These are phyloP conservation scores for Acheta domesticus DNA, from an alignment of 2,888 invertebrate genomes.

Conservation along the genomic window DNA sequence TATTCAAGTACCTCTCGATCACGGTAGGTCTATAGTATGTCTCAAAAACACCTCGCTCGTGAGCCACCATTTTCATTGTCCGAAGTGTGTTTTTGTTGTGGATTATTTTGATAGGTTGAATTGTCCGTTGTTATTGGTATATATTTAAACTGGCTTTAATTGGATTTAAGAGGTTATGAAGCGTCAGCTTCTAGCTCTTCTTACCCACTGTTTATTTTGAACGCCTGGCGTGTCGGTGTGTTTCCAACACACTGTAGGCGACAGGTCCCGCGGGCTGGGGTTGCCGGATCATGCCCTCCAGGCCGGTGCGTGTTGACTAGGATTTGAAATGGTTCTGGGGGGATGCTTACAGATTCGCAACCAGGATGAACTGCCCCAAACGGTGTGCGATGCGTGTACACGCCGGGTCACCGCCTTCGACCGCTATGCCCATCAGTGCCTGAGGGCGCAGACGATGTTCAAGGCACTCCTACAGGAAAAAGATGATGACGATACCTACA, in stretches of 20 bases:
- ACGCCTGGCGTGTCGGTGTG: neutral
- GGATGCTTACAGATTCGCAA: slow-evolving; percentile 29
- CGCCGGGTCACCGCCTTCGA: slow-evolving; percentile 35
- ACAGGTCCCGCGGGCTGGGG: neutral
- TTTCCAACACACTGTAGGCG: neutral
- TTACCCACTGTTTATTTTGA: neutral
- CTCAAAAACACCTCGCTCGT: slow-evolving; percentile 30
- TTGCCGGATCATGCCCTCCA: neutral
- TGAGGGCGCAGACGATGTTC: slow-evolving; percentile 37
- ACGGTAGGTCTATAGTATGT: slow-evolving; percentile 35
- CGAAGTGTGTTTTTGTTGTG: too few relatives aligned
- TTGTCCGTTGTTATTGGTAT: too few relatives aligned
- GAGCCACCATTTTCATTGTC: neutral
- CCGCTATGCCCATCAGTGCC: slow-evolving; percentile 36
- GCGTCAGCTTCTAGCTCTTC: too few relatives aligned
- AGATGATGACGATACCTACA: slow-evolving; percentile 24
- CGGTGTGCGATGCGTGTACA: slow-evolving; percentile 35
- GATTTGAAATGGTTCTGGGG: too few relatives aligned
- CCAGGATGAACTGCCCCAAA: slow-evolving; percentile 35
- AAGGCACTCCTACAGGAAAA: slow-evolving; percentile 27
- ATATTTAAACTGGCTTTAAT: too few relatives aligned
- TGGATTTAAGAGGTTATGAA: too few relatives aligned
- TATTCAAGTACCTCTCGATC: slow-evolving; percentile 35
- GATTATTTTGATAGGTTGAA: too few relatives aligned
- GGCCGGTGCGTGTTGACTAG: too few relatives aligned